Evolutionary conservation across 2,888 invertebrate genomes (phyloP).

Genomic region (Byasa hedistus): DNA sequence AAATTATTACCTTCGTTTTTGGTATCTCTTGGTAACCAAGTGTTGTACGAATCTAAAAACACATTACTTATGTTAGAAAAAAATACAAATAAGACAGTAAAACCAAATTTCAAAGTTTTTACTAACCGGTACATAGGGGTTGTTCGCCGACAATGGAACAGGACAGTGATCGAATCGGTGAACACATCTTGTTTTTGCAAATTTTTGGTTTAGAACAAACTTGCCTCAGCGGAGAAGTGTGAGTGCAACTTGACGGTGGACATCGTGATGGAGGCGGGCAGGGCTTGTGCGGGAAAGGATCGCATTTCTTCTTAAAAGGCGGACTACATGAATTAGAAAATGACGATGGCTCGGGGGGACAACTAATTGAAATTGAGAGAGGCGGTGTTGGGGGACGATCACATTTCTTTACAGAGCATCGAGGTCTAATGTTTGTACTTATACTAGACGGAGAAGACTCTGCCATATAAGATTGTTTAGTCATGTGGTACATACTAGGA

Average conservation of each 20-base stretch:
- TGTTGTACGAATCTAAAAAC: conserved; percentile 10
- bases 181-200: conserved; percentile 26
- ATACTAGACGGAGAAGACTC: conserved; percentile 24
- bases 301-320: conserved; percentile 17
- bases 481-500: conserved; percentile 33
- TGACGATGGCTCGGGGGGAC: conserved; percentile 18
- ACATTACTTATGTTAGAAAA: background rate
- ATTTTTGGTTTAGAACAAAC: conserved; percentile 9
- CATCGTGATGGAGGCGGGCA: conserved; percentile 19
- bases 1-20: conserved; percentile 22
- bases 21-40: conserved; percentile 17
- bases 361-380: conserved; percentile 9
- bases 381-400: conserved; percentile 16
- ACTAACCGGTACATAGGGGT: conserved; percentile 28
- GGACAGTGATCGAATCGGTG: conserved; percentile 34
- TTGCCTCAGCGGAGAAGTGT: conserved; percentile 3
- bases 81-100: background rate
- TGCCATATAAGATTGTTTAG: conserved; percentile 16
- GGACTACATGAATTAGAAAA: conserved; percentile 15
- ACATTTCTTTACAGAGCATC: conserved; percentile 22
- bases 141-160: conserved; percentile 32
- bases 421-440: conserved; percentile 17
- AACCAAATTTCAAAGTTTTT: conserved; percentile 2
- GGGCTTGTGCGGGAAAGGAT: conserved; percentile 8
- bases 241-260: conserved; percentile 27